Base-by-base conservation (phyloP, 2,113 vertebrate genomes). In the Aspiorhynchus laticeps region DNA sequence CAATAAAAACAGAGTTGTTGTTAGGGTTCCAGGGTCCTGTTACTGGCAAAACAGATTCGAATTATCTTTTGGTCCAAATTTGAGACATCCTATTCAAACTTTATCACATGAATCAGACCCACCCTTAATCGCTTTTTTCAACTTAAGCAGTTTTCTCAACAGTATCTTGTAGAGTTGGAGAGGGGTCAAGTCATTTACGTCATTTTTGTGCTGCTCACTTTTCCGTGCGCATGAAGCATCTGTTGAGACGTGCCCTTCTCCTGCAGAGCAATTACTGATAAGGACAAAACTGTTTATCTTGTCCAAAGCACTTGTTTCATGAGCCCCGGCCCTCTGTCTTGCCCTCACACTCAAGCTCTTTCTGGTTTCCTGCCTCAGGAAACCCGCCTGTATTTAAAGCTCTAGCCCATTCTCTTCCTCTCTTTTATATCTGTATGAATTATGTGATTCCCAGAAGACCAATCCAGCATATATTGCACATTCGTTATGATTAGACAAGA, bases 161-260 rank as follows among this genome's bases (percentile, higher is more conserved):
- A 80, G 73, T 46, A 26, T 80, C 51, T 28, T 59, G 53, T 3
- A 6, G 77, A 53, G 5, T 38, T 61, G 78, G 17, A 61, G 4
- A 56, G 21, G 21, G 53, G 10, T 63, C 14, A 26, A 81, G 56
- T 6, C n/a, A 81, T 81, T 63, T 28, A 12, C 59, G 79, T 81
- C 36, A 65, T 43, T 81, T 65, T 65, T 65, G 79, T 65, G 59
- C 79, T 28, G 79, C 56, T 81, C 59, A 65, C 12, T 81, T 65
- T 65, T 36, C n/a, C 4, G 3, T 38, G 24, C 78, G 78, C 53
- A 81, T 28, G 36, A n/a, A 81, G n/a, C 8, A 43, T 81, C 38
- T 63, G 56, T 81, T 63, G 79, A 65, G 79, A 81, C 53, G 79
- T 81, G 79, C n/a, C 4, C 56, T 28, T 38, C 36, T 81, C 36